Conservation (phyloP, 2,888 invertebrate species). For the Macrophya annulata region DNA sequence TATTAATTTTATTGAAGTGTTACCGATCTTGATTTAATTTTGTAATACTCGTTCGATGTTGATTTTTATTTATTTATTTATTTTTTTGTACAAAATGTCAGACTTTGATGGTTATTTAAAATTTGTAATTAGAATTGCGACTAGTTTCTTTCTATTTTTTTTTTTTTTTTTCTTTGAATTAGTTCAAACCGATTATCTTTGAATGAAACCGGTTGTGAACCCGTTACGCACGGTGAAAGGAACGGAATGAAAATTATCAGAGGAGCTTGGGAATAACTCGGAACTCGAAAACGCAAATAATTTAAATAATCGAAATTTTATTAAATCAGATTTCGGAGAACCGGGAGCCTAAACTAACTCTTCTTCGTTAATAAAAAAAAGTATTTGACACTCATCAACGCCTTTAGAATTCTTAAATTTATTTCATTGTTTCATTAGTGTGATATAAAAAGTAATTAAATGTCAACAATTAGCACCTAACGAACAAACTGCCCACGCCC, state of each 20-base stretch:
- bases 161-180: constrained; percentile 22
- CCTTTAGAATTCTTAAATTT: neutral
- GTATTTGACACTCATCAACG: too few species aligned
- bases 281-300: constrained; percentile 9
- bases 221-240: constrained; percentile 40
- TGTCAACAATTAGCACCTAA: constrained; percentile 35
- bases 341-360: neutral
- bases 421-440: constrained; percentile 21
- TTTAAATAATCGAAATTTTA: neutral
- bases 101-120: neutral
- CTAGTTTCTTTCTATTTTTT: neutral
- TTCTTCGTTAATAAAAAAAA: neutral
- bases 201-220: constrained; percentile 31
- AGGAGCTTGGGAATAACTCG: neutral
- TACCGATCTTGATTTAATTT: too few species aligned
- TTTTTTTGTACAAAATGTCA: neutral
- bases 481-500: neutral
- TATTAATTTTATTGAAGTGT: too few species aligned
- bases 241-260: constrained; percentile 39
- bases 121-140: constrained; percentile 37
- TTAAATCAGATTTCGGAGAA: neutral
- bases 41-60: neutral
- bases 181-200: constrained; percentile 48
- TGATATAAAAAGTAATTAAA: constrained; percentile 10
- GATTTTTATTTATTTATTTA: too few species aligned